phyloP scores from a whole-genome alignment of 2,888 invertebrate species.

The Neoascia interrupta region DNA sequence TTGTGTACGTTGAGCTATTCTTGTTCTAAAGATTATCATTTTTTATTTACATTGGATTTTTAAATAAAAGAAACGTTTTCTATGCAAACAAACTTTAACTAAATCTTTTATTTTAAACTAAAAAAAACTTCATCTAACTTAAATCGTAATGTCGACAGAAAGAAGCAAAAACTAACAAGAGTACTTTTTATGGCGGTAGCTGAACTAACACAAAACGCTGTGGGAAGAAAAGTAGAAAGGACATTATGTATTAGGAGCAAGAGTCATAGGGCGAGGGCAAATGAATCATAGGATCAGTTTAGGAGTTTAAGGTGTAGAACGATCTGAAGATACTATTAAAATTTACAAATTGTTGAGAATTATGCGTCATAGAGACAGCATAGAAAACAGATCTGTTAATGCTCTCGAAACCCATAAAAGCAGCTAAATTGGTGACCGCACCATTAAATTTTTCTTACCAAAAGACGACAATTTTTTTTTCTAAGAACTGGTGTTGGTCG shows the following conservation, averaged over 20 bases:
- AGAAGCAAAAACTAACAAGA: constrained; percentile 62
- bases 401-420: too few relatives aligned
- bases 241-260: too few relatives aligned
- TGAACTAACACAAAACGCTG: constrained; percentile 77
- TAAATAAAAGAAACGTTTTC: constrained; percentile 52
- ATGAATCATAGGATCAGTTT: too few relatives aligned
- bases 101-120: constrained; percentile 59
- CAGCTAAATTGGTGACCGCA: too few relatives aligned
- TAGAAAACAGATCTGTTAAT: too few relatives aligned
- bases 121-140: constrained; percentile 28
- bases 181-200: constrained; percentile 67
- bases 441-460: too few relatives aligned
- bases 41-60: constrained; percentile 72
- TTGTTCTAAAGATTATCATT: constrained; percentile 53
- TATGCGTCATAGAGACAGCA: too few relatives aligned
- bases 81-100: constrained; percentile 53
- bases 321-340: too few relatives aligned
- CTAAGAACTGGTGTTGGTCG: too few relatives aligned
- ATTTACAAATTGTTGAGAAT: too few relatives aligned
- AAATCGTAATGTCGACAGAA: constrained; percentile 35
- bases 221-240: constrained; percentile 70
- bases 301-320: not conserved
- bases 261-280: too few relatives aligned
- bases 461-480: too few relatives aligned
- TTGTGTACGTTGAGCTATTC: constrained; percentile 74